Percentiles rank a stretch among this genome's conserved stretches.
phyloP scores from a whole-genome alignment of 2,797 vertebrate species.

The Fratercula arctica region DNA sequence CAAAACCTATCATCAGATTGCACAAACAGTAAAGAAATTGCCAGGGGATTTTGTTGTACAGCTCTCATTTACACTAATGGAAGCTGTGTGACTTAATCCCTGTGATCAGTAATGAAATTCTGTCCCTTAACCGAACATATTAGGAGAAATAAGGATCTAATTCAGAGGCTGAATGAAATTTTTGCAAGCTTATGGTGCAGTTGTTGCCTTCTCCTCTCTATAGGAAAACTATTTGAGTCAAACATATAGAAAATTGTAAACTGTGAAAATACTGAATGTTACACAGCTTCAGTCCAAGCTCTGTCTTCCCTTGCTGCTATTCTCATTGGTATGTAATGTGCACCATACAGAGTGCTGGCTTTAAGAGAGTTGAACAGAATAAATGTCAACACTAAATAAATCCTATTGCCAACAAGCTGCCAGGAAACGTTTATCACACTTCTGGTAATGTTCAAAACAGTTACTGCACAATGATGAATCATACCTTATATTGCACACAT shows the following conservation, averaged over 20 bases:
- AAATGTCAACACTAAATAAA: conserved; percentile 55
- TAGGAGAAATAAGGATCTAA: not conserved
- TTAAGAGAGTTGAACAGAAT: not conserved
- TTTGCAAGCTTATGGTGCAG: not conserved
- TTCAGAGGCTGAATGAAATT: not conserved
- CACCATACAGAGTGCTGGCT: not conserved
- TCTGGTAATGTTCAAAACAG: conserved; percentile 43
- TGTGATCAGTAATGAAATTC: not conserved
- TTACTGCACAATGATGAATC: conserved; percentile 48
- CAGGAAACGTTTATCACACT: conserved; percentile 40
- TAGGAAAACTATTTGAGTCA: not conserved
- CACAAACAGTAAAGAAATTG: not conserved
- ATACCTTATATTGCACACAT: conserved; percentile 40
- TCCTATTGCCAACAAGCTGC: conserved; percentile 28
- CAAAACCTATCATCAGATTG: not conserved
- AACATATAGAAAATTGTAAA: not conserved
- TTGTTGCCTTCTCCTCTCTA: not conserved
- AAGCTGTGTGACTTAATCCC: not conserved
- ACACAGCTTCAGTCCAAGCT: not conserved
- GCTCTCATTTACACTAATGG: not conserved
- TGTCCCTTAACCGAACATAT: not conserved
- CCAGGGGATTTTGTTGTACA: not conserved
- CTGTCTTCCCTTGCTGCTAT: not conserved
- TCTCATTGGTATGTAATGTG: not conserved
- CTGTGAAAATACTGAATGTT: not conserved